Conservation (phyloP, 2,888 invertebrate species). For the Ferrisia virgata region DNA sequence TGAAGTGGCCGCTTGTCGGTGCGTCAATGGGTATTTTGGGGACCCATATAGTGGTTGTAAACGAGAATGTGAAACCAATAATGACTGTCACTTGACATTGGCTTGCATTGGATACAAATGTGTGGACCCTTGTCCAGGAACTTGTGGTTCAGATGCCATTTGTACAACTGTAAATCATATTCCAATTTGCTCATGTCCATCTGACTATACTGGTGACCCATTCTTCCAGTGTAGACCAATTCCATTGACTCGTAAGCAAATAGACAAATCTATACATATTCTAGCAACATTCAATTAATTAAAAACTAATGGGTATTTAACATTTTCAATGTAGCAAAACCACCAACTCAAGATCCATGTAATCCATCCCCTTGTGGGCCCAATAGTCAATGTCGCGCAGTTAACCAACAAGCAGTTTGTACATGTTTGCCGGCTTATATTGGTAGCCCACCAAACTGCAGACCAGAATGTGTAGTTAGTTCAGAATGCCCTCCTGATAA, state of each 20-base stretch:
- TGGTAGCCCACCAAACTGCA: conserved; percentile 74
- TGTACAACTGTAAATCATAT: conserved; percentile 77
- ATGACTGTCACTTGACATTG: conserved; percentile 68
- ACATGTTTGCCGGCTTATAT: conserved; percentile 76
- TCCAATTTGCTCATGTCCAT: conserved; percentile 72
- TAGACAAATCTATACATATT: background rate
- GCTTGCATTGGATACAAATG: conserved; percentile 81
- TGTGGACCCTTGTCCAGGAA: conserved; percentile 77
- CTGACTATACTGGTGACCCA: conserved; percentile 76
- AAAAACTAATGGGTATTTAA: background rate
- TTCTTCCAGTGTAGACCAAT: conserved; percentile 69
- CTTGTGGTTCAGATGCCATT: conserved; percentile 76
- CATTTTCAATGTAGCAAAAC: conserved; percentile 28
- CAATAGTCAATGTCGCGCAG: conserved; percentile 77
- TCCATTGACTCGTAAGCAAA: conserved; percentile 52
- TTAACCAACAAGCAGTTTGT: conserved; percentile 78
- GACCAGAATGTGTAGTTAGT: conserved; percentile 83
- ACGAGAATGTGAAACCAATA: conserved; percentile 74
- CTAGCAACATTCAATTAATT: background rate
- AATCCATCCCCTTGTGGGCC: conserved; percentile 83
- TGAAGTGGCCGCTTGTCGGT: conserved; percentile 80
- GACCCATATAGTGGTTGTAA: conserved; percentile 76
- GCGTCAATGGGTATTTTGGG: conserved; percentile 73
- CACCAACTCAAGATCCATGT: conserved; percentile 64
- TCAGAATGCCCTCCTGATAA: conserved; percentile 77